These are phyloP conservation scores for Pemphredon lugubris DNA, from an alignment of 2,888 invertebrate genomes.

Conservation along the genomic window DNA sequence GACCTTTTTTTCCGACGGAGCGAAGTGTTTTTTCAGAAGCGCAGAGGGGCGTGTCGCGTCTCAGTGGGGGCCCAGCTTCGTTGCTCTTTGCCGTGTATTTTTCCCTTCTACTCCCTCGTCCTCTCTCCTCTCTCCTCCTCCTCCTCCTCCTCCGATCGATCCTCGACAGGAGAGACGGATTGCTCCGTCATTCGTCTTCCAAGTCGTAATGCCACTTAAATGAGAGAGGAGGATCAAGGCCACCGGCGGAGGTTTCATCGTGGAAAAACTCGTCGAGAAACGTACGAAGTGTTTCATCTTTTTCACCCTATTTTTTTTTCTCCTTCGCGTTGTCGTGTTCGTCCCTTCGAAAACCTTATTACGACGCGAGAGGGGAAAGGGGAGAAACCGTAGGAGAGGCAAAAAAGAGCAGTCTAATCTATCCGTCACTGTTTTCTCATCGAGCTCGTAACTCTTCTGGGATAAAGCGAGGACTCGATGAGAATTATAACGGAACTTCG, in stretches of 20 bases:
- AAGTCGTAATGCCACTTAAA: conserved; percentile 51
- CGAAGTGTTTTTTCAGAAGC: neutral
- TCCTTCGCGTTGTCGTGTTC: conserved; percentile 4
- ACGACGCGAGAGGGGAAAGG: conserved; percentile 16
- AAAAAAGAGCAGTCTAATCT: conserved; percentile 30
- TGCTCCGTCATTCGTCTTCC: conserved; percentile 47
- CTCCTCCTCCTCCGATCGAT: conserved; percentile 37
- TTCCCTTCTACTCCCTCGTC: conserved; percentile 2
- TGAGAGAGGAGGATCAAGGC: conserved; percentile 53
- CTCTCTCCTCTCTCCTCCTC: conserved; percentile 38
- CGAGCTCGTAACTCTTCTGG: conserved; percentile 15
- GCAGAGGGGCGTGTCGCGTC: neutral
- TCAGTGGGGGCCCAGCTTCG: neutral
- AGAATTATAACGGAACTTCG: neutral
- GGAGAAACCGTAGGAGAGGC: conserved; percentile 13
- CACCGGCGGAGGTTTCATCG: conserved; percentile 4
- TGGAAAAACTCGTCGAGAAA: conserved; percentile 21
- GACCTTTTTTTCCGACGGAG: neutral
- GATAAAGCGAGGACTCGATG: neutral
- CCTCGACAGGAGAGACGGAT: conserved; percentile 38
- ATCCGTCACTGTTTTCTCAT: conserved; percentile 5
- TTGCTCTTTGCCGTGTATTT: conserved; percentile 10
- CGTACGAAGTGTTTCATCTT: conserved; percentile 31
- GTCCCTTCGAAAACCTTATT: conserved; percentile 21
- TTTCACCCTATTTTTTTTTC: conserved; percentile 7